Evolutionary conservation across 1,140 invertebrate genomes (phyloP).

Genomic region (Drosophila kepulauana): DNA sequence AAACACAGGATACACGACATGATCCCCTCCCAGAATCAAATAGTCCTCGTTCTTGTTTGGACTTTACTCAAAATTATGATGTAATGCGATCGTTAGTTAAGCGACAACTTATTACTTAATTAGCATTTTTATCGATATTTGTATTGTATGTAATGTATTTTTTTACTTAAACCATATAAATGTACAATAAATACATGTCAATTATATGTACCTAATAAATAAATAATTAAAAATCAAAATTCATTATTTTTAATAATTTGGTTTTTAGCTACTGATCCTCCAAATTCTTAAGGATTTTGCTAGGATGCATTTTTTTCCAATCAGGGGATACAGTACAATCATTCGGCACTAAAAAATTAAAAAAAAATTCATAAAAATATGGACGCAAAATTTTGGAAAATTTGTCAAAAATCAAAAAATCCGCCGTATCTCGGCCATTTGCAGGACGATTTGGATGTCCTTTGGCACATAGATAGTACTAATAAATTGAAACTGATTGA

Average conservation of each 20-base stretch:
- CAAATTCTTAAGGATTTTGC: no score
- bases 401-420: no score
- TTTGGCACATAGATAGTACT: no score
- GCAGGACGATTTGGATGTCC: no score
- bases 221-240: slow-evolving; percentile 28
- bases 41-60: slow-evolving; percentile 44
- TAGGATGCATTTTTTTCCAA: no score
- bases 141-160: slow-evolving; percentile 46
- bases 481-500: no score
- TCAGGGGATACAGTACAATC: no score
- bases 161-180: slow-evolving; percentile 62
- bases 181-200: slow-evolving; percentile 54
- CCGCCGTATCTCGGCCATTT: no score
- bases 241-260: neutral
- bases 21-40: slow-evolving; percentile 13
- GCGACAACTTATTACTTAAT: slow-evolving; percentile 61
- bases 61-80: slow-evolving; percentile 28
- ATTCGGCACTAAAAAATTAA: no score
- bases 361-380: no score
- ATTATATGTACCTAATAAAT: slow-evolving; percentile 66
- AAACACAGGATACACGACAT: neutral
- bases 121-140: slow-evolving; percentile 54
- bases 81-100: slow-evolving; percentile 57
- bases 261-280: no score
- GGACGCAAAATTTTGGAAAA: no score